Conservation (phyloP, 2,113 vertebrate species). For the Odocoileus virginianus region DNA sequence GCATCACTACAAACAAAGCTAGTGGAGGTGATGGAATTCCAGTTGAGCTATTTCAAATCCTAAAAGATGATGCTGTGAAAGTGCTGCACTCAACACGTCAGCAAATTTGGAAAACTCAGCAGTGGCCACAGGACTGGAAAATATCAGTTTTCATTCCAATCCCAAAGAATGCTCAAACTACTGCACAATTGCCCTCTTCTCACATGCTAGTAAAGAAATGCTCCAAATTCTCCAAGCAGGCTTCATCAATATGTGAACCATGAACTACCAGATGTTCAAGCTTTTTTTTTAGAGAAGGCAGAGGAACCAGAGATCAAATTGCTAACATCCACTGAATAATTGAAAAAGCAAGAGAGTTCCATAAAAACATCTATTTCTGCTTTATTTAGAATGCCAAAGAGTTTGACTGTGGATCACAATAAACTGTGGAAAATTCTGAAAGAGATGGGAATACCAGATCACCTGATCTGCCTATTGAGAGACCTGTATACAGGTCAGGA, state of each 20-base stretch:
- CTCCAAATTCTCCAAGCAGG: not conserved
- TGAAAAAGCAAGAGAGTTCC: not conserved
- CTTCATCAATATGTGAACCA: rapidly evolving
- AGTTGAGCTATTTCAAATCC: not conserved
- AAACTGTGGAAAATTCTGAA: not conserved
- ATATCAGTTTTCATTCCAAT: not conserved
- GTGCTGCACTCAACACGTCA: not conserved
- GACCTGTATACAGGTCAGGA: not conserved
- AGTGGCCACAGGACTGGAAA: not conserved
- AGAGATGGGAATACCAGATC: not conserved
- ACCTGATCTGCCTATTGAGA: not conserved
- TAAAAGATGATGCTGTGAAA: not conserved
- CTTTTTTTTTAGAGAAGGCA: not conserved
- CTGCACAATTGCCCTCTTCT: not conserved
- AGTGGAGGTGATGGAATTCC: not conserved
- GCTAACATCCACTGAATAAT: not conserved
- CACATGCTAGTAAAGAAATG: not conserved
- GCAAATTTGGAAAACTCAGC: not conserved
- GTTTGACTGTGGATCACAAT: not conserved
- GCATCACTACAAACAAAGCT: not conserved
- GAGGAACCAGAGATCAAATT: not conserved
- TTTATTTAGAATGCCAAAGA: not conserved
- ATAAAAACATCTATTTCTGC: not conserved
- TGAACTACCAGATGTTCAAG: not conserved
- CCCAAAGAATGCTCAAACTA: not conserved